Evolutionary conservation across 2,797 vertebrate genomes (phyloP).

Genomic region (Malacoraja senta): DNA sequence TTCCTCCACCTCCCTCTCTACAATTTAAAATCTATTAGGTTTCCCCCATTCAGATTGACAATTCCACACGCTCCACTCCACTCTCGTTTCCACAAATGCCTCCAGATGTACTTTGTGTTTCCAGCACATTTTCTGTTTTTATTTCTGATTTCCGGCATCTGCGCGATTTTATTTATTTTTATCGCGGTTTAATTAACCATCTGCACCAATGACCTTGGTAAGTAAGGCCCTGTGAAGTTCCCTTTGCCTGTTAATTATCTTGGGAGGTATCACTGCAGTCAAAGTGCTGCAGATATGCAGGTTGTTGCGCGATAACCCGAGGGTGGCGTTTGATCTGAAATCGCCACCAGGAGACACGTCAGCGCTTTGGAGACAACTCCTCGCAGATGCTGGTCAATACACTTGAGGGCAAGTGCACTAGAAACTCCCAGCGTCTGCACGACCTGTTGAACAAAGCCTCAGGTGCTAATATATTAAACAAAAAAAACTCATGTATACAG

Average conservation of each 20-base stretch:
- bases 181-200: not conserved
- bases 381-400: not conserved
- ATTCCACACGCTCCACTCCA: too few species aligned
- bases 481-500: not conserved
- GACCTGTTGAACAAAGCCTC: not conserved
- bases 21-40: too few species aligned
- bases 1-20: too few species aligned
- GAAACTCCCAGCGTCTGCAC: not conserved
- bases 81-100: too few species aligned
- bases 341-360: too few species aligned
- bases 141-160: too few species aligned
- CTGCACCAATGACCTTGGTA: not conserved
- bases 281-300: too few species aligned
- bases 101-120: too few species aligned
- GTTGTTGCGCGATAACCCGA: not conserved
- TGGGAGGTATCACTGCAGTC: not conserved
- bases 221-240: not conserved
- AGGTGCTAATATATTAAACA: not conserved
- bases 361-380: not conserved
- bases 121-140: too few species aligned
- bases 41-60: too few species aligned
- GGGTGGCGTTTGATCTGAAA: not conserved
- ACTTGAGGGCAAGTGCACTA: not conserved
- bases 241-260: not conserved
- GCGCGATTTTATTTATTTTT: too few species aligned